Conservation (phyloP, 2,888 invertebrate species). For the Harmothoe impar region DNA sequence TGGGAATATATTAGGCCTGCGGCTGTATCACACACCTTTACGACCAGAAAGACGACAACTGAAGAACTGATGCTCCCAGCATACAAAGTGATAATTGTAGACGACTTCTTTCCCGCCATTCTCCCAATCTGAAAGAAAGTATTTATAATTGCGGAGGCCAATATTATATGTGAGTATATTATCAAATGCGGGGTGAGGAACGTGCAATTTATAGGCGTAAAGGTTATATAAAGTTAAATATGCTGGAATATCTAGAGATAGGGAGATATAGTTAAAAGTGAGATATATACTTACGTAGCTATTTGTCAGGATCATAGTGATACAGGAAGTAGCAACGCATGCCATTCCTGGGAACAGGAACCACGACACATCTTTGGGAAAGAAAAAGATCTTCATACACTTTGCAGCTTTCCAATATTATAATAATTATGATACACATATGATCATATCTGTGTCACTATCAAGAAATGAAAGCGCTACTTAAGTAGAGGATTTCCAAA, state of each 20-base stretch:
- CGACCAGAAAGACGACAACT: constrained; percentile 27
- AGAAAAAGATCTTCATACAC: neutral
- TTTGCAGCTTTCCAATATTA: neutral
- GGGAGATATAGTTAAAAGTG: too few relatives aligned
- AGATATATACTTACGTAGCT: constrained; percentile 50
- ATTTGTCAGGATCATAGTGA: constrained; percentile 46
- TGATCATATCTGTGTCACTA: too few relatives aligned
- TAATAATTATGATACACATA: too few relatives aligned
- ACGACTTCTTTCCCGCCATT: constrained; percentile 47
- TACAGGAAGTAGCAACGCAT: constrained; percentile 32
- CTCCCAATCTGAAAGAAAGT: constrained; percentile 12
- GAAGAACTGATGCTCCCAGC: constrained; percentile 45
- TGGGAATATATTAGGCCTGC: too few relatives aligned
- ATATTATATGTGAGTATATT: too few relatives aligned
- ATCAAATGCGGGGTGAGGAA: too few relatives aligned
- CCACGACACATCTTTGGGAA: constrained; percentile 35
- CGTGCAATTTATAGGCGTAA: too few relatives aligned
- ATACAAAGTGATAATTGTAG: constrained; percentile 44
- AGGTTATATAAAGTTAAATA: too few relatives aligned
- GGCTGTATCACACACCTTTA: constrained; percentile 56
- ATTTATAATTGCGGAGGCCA: too few relatives aligned
- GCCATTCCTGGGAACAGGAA: constrained; percentile 53
- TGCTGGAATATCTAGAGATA: too few relatives aligned
- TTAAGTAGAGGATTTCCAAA: too few relatives aligned
- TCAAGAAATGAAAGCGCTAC: too few relatives aligned